These are phyloP conservation scores for Microcebus jonahi DNA, from an alignment of 2,113 vertebrate species.

Conservation along the genomic window DNA sequence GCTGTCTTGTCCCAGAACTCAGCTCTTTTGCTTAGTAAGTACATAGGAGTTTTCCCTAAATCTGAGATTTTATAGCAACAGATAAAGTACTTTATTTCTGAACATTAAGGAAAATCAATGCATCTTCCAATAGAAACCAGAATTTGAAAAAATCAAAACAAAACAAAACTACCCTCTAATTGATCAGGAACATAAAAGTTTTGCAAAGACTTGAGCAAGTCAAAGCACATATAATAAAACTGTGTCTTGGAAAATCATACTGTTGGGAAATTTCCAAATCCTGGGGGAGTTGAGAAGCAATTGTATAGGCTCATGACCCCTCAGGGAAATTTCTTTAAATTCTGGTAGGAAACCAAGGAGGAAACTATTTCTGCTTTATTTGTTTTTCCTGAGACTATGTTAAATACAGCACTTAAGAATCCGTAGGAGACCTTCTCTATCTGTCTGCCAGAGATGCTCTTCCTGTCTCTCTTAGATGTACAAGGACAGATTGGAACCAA, in stretches of 20 bases:
- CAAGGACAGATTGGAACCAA: neutral
- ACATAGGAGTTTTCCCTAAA: too few species aligned
- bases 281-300: neutral
- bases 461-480: neutral
- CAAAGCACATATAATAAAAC: neutral
- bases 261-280: neutral
- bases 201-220: neutral
- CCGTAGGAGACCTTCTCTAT: neutral
- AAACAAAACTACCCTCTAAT: neutral
- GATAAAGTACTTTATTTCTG: neutral
- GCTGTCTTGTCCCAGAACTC: neutral
- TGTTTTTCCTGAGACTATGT: neutral
- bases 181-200: neutral
- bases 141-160: neutral
- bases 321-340: neutral
- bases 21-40: neutral
- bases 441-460: neutral
- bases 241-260: neutral
- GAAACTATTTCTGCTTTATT: neutral
- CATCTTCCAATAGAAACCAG: neutral
- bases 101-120: neutral
- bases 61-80: neutral
- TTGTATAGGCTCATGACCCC: neutral
- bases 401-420: neutral
- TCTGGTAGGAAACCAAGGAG: neutral